Conservation (phyloP, 2,113 vertebrate species). For the Cisticola juncidis region DNA sequence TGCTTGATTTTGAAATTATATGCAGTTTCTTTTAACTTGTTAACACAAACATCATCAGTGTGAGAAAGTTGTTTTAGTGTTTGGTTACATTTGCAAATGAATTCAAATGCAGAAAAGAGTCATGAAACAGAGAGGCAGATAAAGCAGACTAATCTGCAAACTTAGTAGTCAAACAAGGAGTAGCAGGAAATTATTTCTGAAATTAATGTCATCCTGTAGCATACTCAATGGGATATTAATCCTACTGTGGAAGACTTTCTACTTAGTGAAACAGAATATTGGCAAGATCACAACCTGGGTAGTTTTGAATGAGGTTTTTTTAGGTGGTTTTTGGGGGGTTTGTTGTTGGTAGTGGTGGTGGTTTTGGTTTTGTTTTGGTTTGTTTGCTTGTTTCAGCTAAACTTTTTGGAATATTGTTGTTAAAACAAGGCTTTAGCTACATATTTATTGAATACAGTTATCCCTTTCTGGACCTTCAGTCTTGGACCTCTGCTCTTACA, state of each 20-base stretch:
- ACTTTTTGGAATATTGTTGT: background rate
- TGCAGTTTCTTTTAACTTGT: background rate
- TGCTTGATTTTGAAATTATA: background rate
- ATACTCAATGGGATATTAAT: background rate
- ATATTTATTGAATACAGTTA: background rate
- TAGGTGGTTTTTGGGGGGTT: fast-evolving
- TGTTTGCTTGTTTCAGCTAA: background rate
- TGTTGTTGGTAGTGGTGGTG: too few species aligned
- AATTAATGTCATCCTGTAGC: background rate
- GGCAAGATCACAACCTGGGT: background rate
- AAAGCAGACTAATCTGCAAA: background rate
- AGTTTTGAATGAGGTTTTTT: background rate
- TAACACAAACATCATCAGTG: background rate
- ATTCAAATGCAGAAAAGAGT: background rate
- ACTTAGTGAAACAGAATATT: background rate
- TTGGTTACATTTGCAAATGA: background rate
- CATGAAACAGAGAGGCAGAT: background rate
- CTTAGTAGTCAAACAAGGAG: background rate
- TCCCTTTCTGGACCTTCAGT: background rate
- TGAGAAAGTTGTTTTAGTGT: background rate
- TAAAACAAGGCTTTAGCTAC: background rate
- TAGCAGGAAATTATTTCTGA: background rate
- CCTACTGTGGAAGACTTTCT: background rate
- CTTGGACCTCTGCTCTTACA: background rate
- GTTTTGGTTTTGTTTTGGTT: fast-evolving